A percentile compares a stretch with the other conserved stretches of the same genome.
These are phyloP conservation scores for Lysandra bellargus DNA, from an alignment of 2,888 invertebrate species.

Conservation along the genomic window DNA sequence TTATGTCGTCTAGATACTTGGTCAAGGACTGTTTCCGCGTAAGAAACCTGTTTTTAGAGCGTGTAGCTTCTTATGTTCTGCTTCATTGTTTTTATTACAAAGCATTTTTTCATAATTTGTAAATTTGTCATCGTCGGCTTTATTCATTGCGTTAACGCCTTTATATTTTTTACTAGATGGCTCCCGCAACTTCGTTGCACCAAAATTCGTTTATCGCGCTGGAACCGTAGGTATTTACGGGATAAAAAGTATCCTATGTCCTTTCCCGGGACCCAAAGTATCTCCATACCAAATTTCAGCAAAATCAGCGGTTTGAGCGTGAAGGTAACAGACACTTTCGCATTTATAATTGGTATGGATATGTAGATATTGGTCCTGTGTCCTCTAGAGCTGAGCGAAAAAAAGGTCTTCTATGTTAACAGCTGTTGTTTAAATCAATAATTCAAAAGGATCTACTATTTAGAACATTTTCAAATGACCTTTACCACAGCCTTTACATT, in stretches of 20 bases:
- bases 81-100: slow-evolving; percentile 18
- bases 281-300: no score
- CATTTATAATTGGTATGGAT: not conserved
- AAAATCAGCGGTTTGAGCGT: no score
- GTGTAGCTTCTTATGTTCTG: not conserved
- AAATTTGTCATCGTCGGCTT: not conserved
- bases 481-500: no score
- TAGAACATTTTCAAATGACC: not conserved
- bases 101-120: not conserved
- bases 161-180: not conserved
- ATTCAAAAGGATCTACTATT: not conserved
- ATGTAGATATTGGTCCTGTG: not conserved
- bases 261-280: no score
- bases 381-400: no score
- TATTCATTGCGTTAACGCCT: not conserved
- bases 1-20: not conserved
- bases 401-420: not conserved
- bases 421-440: not conserved
- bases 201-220: no score
- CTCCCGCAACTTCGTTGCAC: no score
- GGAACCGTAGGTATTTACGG: no score
- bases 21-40: slow-evolving; percentile 20
- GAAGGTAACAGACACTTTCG: no score
- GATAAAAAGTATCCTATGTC: no score
- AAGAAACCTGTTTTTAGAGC: slow-evolving; percentile 5